These are phyloP conservation scores for Apteryx owenii DNA, from an alignment of 2,113 vertebrate genomes.

Conservation along the genomic window DNA sequence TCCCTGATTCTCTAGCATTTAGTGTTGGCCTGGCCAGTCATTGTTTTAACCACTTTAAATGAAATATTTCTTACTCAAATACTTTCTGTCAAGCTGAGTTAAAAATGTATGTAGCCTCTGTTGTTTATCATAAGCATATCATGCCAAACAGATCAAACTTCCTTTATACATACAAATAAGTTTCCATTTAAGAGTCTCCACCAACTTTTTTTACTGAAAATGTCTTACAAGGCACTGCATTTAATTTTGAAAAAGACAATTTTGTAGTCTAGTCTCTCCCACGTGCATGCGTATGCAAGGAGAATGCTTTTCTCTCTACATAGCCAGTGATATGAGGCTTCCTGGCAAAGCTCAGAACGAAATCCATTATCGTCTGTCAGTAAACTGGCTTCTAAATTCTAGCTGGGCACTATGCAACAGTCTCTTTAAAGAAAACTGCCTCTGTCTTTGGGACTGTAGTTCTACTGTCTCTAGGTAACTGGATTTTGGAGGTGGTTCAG, in stretches of 20 bases:
- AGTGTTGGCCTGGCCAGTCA: not conserved
- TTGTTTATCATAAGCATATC: not conserved
- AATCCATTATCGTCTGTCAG: slow-evolving; percentile 62
- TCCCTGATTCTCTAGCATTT: not conserved
- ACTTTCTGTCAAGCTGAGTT: not conserved
- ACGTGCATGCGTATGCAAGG: not conserved
- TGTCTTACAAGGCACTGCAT: not conserved
- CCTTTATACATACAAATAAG: not conserved
- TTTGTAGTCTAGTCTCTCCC: not conserved
- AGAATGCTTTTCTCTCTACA: not conserved
- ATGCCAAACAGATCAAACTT: not conserved
- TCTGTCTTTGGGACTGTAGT: slow-evolving; percentile 10
- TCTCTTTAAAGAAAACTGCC: slow-evolving; percentile 11
- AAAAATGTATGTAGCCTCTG: not conserved
- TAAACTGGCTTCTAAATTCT: slow-evolving; percentile 53
- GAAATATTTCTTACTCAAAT: not conserved
- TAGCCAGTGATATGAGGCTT: slow-evolving; percentile 11
- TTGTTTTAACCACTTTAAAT: not conserved
- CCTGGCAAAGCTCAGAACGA: slow-evolving; percentile 45
- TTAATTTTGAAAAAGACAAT: slow-evolving; percentile 24
- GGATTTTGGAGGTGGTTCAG: slow-evolving; percentile 23
- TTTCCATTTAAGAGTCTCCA: slow-evolving; percentile 5
- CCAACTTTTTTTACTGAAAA: not conserved
- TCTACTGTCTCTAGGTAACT: slow-evolving; percentile 6
- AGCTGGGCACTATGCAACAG: slow-evolving; percentile 31